phyloP scores from a whole-genome alignment of 1,140 invertebrate species.

The Trachymyrmex septentrionalis region DNA sequence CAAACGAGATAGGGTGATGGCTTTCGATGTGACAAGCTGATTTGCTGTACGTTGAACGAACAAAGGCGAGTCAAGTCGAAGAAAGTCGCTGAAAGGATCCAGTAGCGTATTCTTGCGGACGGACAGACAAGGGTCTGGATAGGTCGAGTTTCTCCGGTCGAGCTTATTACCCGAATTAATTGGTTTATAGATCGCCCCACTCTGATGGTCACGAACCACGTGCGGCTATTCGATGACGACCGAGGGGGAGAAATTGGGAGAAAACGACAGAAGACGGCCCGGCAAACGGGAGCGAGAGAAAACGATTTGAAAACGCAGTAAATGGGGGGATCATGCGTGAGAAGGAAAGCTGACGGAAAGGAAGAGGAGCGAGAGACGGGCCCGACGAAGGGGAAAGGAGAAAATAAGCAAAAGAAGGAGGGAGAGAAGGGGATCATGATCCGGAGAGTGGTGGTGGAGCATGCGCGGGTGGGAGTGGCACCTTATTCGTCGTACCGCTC shows the following conservation, averaged over 20 bases:
- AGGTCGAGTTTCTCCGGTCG: constrained; percentile 6
- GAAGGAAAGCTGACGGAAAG: constrained; percentile 37
- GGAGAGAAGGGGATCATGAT: constrained; percentile 63
- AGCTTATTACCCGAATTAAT: constrained; percentile 73
- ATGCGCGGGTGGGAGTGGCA: constrained; percentile 80
- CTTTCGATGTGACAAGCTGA: constrained; percentile 15
- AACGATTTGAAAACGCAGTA: constrained; percentile 54
- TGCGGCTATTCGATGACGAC: constrained; percentile 19
- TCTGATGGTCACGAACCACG: constrained; percentile 49
- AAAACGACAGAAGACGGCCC: not conserved
- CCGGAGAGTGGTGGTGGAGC: constrained; percentile 74
- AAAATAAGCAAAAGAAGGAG: constrained; percentile 59
- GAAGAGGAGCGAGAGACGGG: constrained; percentile 26
- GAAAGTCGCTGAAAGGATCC: constrained; percentile 42
- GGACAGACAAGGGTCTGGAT: not conserved
- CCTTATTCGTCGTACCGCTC: constrained; percentile 77
- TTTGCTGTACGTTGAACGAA: constrained; percentile 7
- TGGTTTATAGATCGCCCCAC: constrained; percentile 68
- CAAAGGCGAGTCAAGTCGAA: constrained; percentile 34
- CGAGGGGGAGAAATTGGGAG: not conserved
- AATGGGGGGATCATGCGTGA: constrained; percentile 59
- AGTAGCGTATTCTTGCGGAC: constrained; percentile 11
- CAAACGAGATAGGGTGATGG: constrained; percentile 18
- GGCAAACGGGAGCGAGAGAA: not conserved
- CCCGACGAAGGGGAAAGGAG: constrained; percentile 62